Conservation (phyloP, 1,140 invertebrate genomes). For the Druon quercuslanigerum region DNA sequence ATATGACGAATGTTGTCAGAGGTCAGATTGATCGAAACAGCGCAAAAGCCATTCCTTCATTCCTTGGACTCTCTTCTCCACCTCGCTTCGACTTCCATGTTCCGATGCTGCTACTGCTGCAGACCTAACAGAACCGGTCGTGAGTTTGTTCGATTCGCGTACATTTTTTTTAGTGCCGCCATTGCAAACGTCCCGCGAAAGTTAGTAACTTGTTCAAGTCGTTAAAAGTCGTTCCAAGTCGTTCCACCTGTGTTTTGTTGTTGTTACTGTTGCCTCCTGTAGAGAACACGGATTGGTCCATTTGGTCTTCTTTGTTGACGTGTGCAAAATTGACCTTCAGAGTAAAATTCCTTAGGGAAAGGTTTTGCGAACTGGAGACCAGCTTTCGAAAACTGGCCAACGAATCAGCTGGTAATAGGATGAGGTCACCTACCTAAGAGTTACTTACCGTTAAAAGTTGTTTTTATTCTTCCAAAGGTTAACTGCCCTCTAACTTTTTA, state of each 20-base stretch:
- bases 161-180: conserved; percentile 17
- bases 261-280: not conserved
- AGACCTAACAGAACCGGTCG: conserved; percentile 3
- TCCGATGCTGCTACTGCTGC: conserved; percentile 13
- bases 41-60: not conserved
- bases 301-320: not conserved
- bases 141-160: conserved; percentile 23
- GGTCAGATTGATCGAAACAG: conserved; percentile 22
- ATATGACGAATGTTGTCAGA: conserved; percentile 30
- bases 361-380: not conserved
- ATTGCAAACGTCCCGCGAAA: conserved; percentile 27
- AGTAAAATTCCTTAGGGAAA: not conserved
- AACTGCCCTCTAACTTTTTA: no score
- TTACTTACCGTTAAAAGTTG: not conserved
- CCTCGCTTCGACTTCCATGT: not conserved
- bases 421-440: not conserved
- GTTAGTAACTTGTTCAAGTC: conserved; percentile 3
- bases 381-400: conserved; percentile 3
- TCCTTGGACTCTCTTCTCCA: not conserved
- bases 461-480: not conserved
- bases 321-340: not conserved
- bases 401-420: not conserved
- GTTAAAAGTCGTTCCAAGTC: not conserved
- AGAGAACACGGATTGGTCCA: not conserved
- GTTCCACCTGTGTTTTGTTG: not conserved